phyloP scores from a whole-genome alignment of 2,113 vertebrate species.

The Gulo gulo region DNA sequence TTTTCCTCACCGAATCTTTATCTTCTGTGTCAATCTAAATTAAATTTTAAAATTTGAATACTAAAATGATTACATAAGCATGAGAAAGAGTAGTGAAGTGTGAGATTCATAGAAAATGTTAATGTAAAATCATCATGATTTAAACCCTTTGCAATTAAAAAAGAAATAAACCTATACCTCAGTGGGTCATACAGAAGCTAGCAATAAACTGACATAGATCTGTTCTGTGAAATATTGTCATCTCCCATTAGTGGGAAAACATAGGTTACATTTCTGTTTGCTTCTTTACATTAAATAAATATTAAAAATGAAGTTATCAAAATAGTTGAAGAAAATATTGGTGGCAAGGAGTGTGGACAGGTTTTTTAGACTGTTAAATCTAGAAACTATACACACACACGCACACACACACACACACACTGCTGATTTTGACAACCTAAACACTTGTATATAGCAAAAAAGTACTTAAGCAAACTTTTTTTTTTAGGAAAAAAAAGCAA shows the following conservation, averaged over 20 bases:
- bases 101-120: not conserved
- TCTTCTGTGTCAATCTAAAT: not conserved
- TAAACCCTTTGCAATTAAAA: not conserved
- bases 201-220: not conserved
- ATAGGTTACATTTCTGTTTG: not conserved
- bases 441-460: not conserved
- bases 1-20: not conserved
- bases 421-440: not conserved
- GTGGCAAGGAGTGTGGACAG: accelerated
- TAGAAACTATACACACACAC: not conserved
- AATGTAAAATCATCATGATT: not conserved
- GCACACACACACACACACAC: not conserved
- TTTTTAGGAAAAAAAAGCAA: no score
- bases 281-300: not conserved
- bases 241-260: not conserved
- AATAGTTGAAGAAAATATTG: not conserved
- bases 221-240: not conserved
- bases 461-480: not conserved
- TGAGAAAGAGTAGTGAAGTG: not conserved
- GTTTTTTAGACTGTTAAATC: not conserved
- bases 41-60: not conserved
- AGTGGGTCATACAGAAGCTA: not conserved
- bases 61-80: not conserved
- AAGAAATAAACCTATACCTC: not conserved
- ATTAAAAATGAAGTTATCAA: not conserved